Percentiles rank a stretch among this genome's conserved stretches.
Evolutionary conservation across 2,113 vertebrate species (phyloP).

Genomic region (Dipodomys spectabilis): DNA sequence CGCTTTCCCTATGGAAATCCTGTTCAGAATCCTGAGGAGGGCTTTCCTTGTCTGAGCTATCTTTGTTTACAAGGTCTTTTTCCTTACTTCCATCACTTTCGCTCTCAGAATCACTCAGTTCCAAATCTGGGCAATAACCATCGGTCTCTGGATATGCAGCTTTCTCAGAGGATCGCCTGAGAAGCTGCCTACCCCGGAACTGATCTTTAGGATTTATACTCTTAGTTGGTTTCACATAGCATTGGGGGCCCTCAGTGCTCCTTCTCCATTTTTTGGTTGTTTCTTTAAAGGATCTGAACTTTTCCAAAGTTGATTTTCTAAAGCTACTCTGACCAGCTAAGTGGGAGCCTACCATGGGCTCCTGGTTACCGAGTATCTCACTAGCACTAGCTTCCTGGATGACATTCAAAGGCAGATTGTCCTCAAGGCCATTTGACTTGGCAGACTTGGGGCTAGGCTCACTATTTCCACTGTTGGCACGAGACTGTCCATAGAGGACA

Average conservation of each 20-base stretch:
- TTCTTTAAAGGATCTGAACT: conserved; percentile 95
- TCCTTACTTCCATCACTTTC: conserved; percentile 92
- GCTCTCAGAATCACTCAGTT: conserved; percentile 96
- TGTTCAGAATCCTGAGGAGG: conserved; percentile 84
- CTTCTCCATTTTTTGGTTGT: conserved; percentile 93
- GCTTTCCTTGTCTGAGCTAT: conserved; percentile 84
- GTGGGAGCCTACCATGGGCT: conserved; percentile 82
- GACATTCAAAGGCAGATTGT: conserved; percentile 85
- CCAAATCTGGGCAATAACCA: conserved; percentile 97
- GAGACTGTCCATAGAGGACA: conserved; percentile 91
- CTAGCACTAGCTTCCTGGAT: conserved; percentile 91
- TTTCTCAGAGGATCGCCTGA: conserved; percentile 84
- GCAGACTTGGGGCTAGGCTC: conserved; percentile 83
- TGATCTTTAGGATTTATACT: conserved; percentile 89
- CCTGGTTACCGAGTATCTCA: conserved; percentile 88
- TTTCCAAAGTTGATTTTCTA: conserved; percentile 92
- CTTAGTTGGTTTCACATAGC: conserved; percentile 90
- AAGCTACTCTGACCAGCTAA: conserved; percentile 88
- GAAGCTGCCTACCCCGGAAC: conserved; percentile 89
- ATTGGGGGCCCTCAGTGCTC: conserved; percentile 92
- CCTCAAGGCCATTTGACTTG: conserved; percentile 91
- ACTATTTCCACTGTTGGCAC: conserved; percentile 90
- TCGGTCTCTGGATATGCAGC: conserved; percentile 94
- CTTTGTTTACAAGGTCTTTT: conserved; percentile 85
- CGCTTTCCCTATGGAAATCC: conserved; percentile 88